phyloP scores from a whole-genome alignment of 2,888 invertebrate species.

The Caenorhabditis auriculariae region DNA sequence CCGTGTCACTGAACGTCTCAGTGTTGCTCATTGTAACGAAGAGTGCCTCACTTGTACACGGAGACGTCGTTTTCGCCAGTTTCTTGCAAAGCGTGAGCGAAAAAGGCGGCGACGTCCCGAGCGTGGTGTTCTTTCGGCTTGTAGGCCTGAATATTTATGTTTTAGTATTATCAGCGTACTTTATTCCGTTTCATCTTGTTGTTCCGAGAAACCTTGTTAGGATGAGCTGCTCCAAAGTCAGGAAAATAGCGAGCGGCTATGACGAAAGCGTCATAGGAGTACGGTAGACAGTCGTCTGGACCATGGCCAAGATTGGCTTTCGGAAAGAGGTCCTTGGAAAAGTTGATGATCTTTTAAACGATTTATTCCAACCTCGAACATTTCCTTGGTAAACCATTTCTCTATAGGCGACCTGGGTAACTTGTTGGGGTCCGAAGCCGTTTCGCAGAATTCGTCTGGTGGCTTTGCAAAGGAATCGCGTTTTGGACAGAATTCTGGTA shows the following conservation, averaged over 20 bases:
- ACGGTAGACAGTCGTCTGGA: conserved; percentile 55
- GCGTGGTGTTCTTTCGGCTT: conserved; percentile 38
- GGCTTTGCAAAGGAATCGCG: conserved; percentile 15
- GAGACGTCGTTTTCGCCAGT: conserved; percentile 60
- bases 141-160: conserved; percentile 19
- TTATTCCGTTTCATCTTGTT: neutral
- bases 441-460: conserved; percentile 28
- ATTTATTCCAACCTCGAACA: conserved; percentile 37
- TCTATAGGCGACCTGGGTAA: conserved; percentile 43
- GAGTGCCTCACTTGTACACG: conserved; percentile 41
- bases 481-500: conserved; percentile 32
- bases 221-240: conserved; percentile 50
- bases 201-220: conserved; percentile 28
- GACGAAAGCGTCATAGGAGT: conserved; percentile 59
- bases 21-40: neutral
- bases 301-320: conserved; percentile 60
- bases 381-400: conserved; percentile 55
- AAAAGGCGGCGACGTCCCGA: conserved; percentile 60
- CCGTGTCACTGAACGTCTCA: conserved; percentile 19
- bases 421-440: conserved; percentile 49
- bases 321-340: conserved; percentile 57
- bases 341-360: neutral
- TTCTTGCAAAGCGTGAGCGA: conserved; percentile 61
- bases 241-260: conserved; percentile 62
- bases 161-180: neutral